Evolutionary conservation across 2,888 invertebrate species (phyloP).

Genomic region (Phortica okadai): DNA sequence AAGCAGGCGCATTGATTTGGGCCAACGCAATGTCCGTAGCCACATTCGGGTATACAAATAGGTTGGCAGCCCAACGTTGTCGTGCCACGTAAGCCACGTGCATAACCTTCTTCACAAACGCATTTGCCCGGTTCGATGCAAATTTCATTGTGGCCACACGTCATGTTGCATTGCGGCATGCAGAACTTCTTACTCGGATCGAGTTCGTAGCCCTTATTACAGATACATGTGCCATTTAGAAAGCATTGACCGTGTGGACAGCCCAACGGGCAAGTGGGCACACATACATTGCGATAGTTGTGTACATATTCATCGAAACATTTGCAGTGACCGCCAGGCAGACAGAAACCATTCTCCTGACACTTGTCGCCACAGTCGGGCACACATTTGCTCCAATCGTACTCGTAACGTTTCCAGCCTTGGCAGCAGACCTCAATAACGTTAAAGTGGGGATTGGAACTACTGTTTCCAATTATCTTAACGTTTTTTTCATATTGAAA

Average conservation of each 20-base stretch:
- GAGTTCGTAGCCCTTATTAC: conserved; percentile 72
- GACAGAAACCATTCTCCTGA: conserved; percentile 77
- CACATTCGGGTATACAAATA: conserved; percentile 70
- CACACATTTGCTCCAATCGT: conserved; percentile 78
- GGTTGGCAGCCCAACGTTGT: conserved; percentile 67
- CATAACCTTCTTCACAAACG: conserved; percentile 71
- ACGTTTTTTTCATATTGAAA: conserved; percentile 73
- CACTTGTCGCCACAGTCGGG: conserved; percentile 75
- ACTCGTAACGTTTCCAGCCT: conserved; percentile 82
- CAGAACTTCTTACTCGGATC: conserved; percentile 76
- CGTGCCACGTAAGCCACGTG: conserved; percentile 50
- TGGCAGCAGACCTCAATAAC: conserved; percentile 84
- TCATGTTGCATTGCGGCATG: conserved; percentile 79
- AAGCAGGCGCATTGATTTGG: conserved; percentile 78
- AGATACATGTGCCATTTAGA: conserved; percentile 73
- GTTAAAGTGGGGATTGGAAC: conserved; percentile 75
- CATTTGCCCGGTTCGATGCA: conserved; percentile 82
- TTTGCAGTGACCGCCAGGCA: conserved; percentile 73
- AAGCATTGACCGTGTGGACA: conserved; percentile 75
- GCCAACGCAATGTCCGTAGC: conserved; percentile 77
- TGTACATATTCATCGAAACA: conserved; percentile 73
- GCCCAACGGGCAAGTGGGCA: conserved; percentile 69
- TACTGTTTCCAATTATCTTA: conserved; percentile 76
- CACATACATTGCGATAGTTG: conserved; percentile 69
- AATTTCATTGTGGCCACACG: conserved; percentile 79